A percentile compares a stretch with the other conserved stretches of the same genome.
These are phyloP conservation scores for Acrocephalus kingi DNA, from an alignment of 2,113 vertebrate species.

Conservation along the genomic window DNA sequence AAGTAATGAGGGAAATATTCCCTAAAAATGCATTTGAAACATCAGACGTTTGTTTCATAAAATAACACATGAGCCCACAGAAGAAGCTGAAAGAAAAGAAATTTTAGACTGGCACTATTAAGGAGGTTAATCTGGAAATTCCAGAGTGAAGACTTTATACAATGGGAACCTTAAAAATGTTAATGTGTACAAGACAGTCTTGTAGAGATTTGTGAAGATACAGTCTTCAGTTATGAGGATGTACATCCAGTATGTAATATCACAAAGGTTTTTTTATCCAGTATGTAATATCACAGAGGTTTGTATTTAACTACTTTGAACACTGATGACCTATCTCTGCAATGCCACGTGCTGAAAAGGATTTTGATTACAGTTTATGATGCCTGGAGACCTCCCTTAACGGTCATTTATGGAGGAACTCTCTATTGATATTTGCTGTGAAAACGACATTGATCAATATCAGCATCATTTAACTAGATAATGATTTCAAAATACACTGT, in stretches of 20 bases:
- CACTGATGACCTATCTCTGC: not conserved
- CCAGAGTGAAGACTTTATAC: not conserved
- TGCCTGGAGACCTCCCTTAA: not conserved
- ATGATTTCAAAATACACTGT: not conserved
- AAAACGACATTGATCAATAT: not conserved
- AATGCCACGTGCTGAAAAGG: not conserved
- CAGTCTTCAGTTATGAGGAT: not conserved
- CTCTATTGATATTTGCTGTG: not conserved
- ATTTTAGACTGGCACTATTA: not conserved
- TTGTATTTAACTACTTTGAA: not conserved
- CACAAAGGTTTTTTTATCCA: not conserved
- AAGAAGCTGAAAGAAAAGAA: not conserved
- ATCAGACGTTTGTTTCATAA: not conserved
- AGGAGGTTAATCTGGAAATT: not conserved
- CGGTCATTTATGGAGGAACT: not conserved
- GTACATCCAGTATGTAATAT: not conserved
- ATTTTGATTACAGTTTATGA: not conserved
- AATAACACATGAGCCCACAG: not conserved
- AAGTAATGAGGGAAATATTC: not conserved
- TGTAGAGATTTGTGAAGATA: not conserved
- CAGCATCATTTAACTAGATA: not conserved
- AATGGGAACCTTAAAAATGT: not conserved
- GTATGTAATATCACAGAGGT: not conserved
- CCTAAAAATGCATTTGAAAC: conserved; percentile 1
- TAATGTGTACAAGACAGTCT: not conserved